These are phyloP conservation scores for Mobula hypostoma DNA, from an alignment of 2,113 vertebrate species.

Conservation along the genomic window DNA sequence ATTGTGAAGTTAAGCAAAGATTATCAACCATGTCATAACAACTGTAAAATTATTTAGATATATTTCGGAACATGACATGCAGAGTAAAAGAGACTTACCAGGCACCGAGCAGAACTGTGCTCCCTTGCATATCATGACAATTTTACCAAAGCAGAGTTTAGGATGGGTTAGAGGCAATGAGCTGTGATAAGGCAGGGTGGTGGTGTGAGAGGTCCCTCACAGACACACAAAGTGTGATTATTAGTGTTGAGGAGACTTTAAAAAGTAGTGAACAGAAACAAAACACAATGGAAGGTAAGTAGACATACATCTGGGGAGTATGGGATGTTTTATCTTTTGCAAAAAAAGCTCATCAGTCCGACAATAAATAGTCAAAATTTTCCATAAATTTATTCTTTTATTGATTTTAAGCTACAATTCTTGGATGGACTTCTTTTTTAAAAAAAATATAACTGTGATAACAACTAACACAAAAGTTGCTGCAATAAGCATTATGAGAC, in stretches of 20 bases:
- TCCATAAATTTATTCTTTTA: background rate
- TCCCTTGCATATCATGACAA: background rate
- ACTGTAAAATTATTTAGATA: background rate
- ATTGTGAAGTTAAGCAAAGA: background rate
- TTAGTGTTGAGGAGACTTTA: background rate
- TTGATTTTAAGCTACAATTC: background rate
- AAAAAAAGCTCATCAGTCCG: background rate
- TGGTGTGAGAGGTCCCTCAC: background rate
- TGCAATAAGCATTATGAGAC: background rate
- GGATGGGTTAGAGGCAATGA: constrained; percentile 3
- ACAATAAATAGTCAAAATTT: background rate
- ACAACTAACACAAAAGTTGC: background rate
- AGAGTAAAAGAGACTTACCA: constrained; percentile 5
- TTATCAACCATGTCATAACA: background rate
- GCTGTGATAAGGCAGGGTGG: background rate
- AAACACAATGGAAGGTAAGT: background rate
- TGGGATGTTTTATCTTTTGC: constrained; percentile 10
- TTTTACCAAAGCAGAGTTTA: background rate
- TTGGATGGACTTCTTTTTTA: background rate
- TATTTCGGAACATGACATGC: background rate
- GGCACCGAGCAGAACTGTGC: background rate
- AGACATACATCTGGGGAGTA: background rate
- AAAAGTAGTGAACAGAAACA: background rate
- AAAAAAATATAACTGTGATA: background rate
- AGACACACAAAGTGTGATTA: background rate